phyloP scores from a whole-genome alignment of 2,113 vertebrate species.

The Plecotus auritus region DNA sequence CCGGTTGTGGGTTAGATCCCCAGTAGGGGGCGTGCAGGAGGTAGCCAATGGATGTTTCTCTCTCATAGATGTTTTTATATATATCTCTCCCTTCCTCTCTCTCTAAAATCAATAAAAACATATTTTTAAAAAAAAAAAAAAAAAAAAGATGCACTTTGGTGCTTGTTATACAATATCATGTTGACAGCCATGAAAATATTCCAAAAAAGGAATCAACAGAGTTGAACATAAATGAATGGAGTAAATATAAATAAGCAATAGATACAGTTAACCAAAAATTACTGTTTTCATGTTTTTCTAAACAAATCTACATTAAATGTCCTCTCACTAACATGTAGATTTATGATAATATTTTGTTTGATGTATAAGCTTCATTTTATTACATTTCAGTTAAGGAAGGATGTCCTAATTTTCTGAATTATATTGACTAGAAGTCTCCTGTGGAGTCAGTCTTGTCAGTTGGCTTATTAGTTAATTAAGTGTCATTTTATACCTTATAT shows the following conservation, averaged over 20 bases:
- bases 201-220: background rate
- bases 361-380: background rate
- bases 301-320: background rate
- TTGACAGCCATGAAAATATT: background rate
- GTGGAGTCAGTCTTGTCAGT: conserved; percentile 55
- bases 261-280: background rate
- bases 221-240: background rate
- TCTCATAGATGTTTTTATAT: no score
- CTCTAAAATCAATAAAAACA: no score
- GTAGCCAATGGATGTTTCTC: no score
- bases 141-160: background rate
- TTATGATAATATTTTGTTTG: conserved; percentile 37
- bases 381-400: conserved; percentile 26
- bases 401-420: conserved; percentile 52
- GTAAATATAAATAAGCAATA: conserved; percentile 15
- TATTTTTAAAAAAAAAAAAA: background rate
- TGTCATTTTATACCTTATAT: conserved; percentile 49
- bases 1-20: no score
- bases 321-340: conserved; percentile 20
- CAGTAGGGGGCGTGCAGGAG: no score
- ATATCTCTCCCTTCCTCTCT: no score
- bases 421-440: conserved; percentile 73
- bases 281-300: background rate
- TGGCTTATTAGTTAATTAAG: conserved; percentile 65
- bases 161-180: background rate